Base-by-base conservation (phyloP, 2,113 vertebrate genomes). In the Chrysemys picta region DNA sequence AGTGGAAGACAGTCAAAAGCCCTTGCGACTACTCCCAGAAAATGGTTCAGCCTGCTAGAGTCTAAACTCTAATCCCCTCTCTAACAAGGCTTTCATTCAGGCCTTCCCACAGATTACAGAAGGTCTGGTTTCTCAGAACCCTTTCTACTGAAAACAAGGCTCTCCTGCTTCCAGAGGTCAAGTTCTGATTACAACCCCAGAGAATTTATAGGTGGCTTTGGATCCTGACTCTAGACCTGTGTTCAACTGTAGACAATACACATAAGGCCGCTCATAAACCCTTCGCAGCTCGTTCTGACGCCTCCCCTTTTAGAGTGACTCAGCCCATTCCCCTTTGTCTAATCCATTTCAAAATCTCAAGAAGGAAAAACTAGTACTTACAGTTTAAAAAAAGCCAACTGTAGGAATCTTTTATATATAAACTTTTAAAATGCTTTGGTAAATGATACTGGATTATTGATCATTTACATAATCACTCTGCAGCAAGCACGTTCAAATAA, bases 161-260 rank as follows among this genome's bases (percentile, higher is more conserved):
- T 84, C 81, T 86, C 57, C 10, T 21, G 45, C 29, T 81, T 69
- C 80, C 82, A 27, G 50, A 82, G 85, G 62, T 81, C 93, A 82
- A 72, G 85, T 92, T 45, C 42, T 82, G 76, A 91, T 85, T 95
- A 82, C 84, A 95, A 17, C 13, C 16, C 25, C 25, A 84, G 84
- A 83, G 93, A 91, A 79, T 89, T 78, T 82, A 80, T 19, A 83
- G 1, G 1, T 21, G 47, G 82, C 79, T 57, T 72, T 91, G 91
- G 76, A 90, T 94, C 83, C 79, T 90, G 78, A 96, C 78, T 97
- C 75, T 87, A 1, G 1, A 9, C 72, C 2, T 56, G 27, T 82
- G 81, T 59, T 95, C 91, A 80, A 6, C 90, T 96, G 91, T 93
- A 93, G 82, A 62, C 65, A 89, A 93, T 93, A 90, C 80, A 97